phyloP scores from a whole-genome alignment of 2,797 vertebrate species.

The Choloepus didactylus region DNA sequence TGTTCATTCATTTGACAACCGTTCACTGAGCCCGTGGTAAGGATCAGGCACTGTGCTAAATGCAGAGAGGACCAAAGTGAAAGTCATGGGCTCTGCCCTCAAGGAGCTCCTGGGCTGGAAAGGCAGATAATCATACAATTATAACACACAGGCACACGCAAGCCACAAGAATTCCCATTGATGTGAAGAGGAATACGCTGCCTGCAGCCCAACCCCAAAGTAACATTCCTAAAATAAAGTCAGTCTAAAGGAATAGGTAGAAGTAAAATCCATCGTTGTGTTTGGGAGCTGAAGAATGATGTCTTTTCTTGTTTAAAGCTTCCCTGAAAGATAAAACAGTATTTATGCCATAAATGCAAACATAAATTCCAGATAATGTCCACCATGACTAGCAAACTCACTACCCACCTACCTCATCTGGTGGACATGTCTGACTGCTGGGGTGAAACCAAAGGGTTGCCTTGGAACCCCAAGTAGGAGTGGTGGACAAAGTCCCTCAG shows the following conservation, averaged over 20 bases:
- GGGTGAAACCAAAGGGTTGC: neutral
- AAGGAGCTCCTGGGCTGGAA: neutral
- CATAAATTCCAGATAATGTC: neutral
- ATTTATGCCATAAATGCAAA: constrained; percentile 31
- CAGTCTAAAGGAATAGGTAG: neutral
- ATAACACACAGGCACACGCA: neutral
- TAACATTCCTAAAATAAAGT: constrained; percentile 43
- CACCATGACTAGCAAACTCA: neutral
- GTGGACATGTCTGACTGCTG: neutral
- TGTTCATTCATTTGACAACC: neutral
- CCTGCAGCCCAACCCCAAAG: constrained; percentile 9
- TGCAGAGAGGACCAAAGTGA: neutral
- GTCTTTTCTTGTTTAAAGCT: constrained; percentile 41
- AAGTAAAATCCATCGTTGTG: neutral
- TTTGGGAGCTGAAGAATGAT: neutral
- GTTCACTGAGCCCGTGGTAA: neutral
- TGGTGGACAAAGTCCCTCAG: no score
- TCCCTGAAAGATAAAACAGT: neutral
- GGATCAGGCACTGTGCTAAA: neutral
- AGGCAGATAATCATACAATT: neutral
- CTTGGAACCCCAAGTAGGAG: neutral
- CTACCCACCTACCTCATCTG: neutral
- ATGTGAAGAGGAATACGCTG: constrained; percentile 38
- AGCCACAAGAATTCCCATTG: neutral
- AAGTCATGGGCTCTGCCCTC: neutral